Conservation (phyloP, 2,797 vertebrate species). For the Anisognathus igniventris region DNA sequence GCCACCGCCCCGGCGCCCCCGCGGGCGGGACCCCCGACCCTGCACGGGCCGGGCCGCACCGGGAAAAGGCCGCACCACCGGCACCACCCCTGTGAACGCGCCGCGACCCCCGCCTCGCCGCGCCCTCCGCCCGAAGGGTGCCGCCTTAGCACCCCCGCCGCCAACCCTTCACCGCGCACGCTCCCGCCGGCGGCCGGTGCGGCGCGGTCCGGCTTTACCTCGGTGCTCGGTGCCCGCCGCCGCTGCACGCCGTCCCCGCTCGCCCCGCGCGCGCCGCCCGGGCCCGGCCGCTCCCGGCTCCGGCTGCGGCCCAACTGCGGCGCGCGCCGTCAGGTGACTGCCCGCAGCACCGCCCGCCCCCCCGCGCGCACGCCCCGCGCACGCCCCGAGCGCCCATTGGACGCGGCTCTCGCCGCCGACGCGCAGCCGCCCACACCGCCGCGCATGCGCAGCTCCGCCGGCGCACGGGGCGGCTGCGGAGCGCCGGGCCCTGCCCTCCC, state of each 20-base stretch:
- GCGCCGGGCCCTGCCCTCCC: too few relatives aligned
- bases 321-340: constrained; percentile 38
- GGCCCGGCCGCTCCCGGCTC: not conserved
- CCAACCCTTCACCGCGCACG: not conserved
- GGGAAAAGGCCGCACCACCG: rapidly evolving
- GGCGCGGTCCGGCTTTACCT: not conserved
- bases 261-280: not conserved
- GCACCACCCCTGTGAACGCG: rapidly evolving
- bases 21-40: not conserved
- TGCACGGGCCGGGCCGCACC: not conserved
- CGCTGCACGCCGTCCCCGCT: not conserved
- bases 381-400: not conserved
- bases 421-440: not conserved
- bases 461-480: rapidly evolving
- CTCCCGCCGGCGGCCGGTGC: not conserved
- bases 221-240: not conserved
- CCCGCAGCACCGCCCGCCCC: not conserved
- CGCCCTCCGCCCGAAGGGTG: not conserved
- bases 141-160: not conserved
- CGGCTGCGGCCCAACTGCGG: not conserved
- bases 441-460: not conserved
- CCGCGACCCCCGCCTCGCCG: not conserved
- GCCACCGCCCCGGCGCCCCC: not conserved
- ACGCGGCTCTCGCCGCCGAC: not conserved
- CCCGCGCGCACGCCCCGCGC: not conserved